Percentiles rank a stretch among this genome's conserved stretches.
These are phyloP conservation scores for Galerucella nymphaeae DNA, from an alignment of 2,888 invertebrate species.

Conservation along the genomic window DNA sequence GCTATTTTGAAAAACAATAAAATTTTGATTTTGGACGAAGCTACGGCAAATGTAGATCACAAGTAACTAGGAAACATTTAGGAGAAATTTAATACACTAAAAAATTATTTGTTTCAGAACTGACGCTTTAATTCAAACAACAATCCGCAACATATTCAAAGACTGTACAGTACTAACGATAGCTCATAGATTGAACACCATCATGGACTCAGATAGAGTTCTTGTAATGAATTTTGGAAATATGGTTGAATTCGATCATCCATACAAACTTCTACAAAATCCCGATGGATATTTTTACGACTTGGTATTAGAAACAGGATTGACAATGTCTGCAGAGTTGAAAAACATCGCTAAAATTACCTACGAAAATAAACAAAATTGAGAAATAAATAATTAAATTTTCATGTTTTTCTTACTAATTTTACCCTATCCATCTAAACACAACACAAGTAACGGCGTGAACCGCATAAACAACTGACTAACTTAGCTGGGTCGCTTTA, in stretches of 20 bases:
- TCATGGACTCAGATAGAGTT: constrained; percentile 86
- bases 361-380: background rate
- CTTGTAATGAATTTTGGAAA: constrained; percentile 83
- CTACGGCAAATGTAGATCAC: constrained; percentile 91
- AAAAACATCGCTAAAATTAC: constrained; percentile 52
- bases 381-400: background rate
- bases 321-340: constrained; percentile 53
- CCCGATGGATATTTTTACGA: constrained; percentile 57
- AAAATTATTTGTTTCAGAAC: constrained; percentile 67
- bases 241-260: constrained; percentile 82
- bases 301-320: constrained; percentile 63
- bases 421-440: no score
- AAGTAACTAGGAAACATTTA: no score
- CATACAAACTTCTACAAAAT: constrained; percentile 74
- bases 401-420: no score
- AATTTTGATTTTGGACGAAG: constrained; percentile 88
- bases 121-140: constrained; percentile 79
- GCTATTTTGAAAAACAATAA: constrained; percentile 84
- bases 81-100: no score
- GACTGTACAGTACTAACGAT: constrained; percentile 85
- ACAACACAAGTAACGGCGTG: no score
- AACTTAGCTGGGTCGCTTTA: no score
- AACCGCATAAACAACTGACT: no score
- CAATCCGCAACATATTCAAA: constrained; percentile 79
- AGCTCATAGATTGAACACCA: constrained; percentile 85